A percentile compares a stretch with the other conserved stretches of the same genome.
phyloP scores from a whole-genome alignment of 2,797 vertebrate species.

The Zenarchopterus dispar region DNA sequence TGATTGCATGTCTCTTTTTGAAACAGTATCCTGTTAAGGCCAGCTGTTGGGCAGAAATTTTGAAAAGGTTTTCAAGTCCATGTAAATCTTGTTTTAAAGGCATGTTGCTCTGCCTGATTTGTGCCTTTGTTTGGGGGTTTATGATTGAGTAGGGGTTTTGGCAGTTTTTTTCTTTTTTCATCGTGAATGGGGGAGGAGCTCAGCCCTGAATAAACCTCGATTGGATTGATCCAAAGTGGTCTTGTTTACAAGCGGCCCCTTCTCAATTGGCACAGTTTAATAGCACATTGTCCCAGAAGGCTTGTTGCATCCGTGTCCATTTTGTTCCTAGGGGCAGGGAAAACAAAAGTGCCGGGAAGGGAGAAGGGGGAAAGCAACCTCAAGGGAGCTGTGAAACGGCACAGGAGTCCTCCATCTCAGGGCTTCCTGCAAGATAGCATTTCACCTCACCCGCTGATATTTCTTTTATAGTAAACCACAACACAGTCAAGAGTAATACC shows the following conservation, averaged over 20 bases:
- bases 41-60: neutral
- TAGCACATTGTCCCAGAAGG: slow-evolving; percentile 78
- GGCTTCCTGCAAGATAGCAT: slow-evolving; percentile 76
- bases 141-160: slow-evolving; percentile 21
- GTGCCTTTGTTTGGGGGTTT: slow-evolving; percentile 21
- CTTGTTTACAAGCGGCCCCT: slow-evolving; percentile 78
- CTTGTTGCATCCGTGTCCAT: slow-evolving; percentile 78
- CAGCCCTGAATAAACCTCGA: slow-evolving; percentile 70
- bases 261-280: slow-evolving; percentile 80
- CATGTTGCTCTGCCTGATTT: slow-evolving; percentile 7
- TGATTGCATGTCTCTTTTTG: neutral
- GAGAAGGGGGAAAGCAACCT: slow-evolving; percentile 69
- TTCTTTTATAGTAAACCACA: slow-evolving; percentile 69
- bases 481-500: slow-evolving; percentile 38
- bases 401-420: slow-evolving; percentile 63
- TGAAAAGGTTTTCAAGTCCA: slow-evolving; percentile 8
- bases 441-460: slow-evolving; percentile 69
- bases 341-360: slow-evolving; percentile 79
- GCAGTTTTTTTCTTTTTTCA: slow-evolving; percentile 30
- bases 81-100: slow-evolving; percentile 5
- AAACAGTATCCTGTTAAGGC: neutral
- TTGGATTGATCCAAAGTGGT: slow-evolving; percentile 82
- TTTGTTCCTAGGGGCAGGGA: slow-evolving; percentile 78
- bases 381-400: slow-evolving; percentile 80
- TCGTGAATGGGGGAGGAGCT: slow-evolving; percentile 52